Evolutionary conservation across 2,888 invertebrate genomes (phyloP), one percentile per base, ranked within the genome.

Genomic region (Cataglyphis albicans): DNA sequence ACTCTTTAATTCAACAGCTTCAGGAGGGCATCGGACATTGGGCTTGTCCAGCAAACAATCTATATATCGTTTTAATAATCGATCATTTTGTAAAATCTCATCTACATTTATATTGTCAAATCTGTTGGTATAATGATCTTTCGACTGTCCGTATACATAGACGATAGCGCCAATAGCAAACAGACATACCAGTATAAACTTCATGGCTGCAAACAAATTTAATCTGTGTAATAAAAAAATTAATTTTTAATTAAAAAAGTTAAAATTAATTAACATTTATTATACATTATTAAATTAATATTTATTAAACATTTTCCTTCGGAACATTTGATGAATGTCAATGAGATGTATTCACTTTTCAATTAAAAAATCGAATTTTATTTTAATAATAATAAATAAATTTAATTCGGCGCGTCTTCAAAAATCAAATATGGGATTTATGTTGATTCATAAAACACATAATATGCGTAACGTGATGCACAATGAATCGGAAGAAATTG

Each of bases 1-100:
- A 97, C 97, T 95, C 95, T 96, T 97, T 0, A 97, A 93, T 93
- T 96, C 96, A 88, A 95, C 95, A 76, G 96, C 97, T 89, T 97
- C 97, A 6, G 97, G 95, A 1, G 96, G 97, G 93, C 97, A 97
- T 38, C 95, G 96, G 10, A 96, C 96, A 82, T 94, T 95, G 10
- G 96, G 96, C 83, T 94, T 95, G 0, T 95, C 96, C 90, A 97
- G 92, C 63, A 97, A 90, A 89, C 97, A 97, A 76, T 96, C 96
- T 61, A 96, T 93, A 90, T 97, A 97, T 35, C 96, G 96, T 21
- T 95, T 94, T 0, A 97, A 93, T 15, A 97, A 94, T 35, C 97
- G 95, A 21, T 96, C 96, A 92, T 96, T 97, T 0, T 90, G 91
- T n/a, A 97, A 92, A 85, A 97, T 96, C 90, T 96, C 96, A 59